Evolutionary conservation across 30 jellyfish, hydroid and myxozoan genomes (phyloP).

Genomic region (Hydractinia symbiolongicarpus): DNA sequence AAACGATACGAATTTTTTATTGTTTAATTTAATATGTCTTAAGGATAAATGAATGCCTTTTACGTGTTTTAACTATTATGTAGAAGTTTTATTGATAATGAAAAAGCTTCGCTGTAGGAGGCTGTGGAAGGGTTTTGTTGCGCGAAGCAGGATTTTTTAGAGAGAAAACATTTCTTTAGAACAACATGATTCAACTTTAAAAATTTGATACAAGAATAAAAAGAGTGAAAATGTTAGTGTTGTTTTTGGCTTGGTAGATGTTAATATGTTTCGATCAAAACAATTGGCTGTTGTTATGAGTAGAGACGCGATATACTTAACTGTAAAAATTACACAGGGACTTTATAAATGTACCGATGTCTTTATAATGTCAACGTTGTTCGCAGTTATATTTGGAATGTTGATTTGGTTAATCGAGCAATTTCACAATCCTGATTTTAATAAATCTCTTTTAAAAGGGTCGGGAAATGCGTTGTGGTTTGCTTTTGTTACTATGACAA

Average conservation of each 20-base stretch:
- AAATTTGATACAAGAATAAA: too few relatives aligned
- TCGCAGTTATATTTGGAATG: not conserved
- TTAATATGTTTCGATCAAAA: not conserved
- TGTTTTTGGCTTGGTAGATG: not conserved
- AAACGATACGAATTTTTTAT: too few relatives aligned
- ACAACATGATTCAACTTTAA: too few relatives aligned
- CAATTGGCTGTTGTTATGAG: not conserved
- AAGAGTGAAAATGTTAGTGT: too few relatives aligned
- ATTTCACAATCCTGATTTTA: not conserved
- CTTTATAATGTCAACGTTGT: not conserved
- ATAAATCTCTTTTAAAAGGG: not conserved
- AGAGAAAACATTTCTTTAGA: too few relatives aligned
- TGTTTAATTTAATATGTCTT: too few relatives aligned
- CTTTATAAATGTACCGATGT: not conserved
- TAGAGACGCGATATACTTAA: not conserved
- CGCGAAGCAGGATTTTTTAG: too few relatives aligned
- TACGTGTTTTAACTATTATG: too few relatives aligned
- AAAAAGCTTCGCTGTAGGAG: too few relatives aligned
- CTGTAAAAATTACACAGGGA: not conserved
- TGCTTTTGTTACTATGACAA: conserved; percentile 3
- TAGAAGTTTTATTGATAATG: too few relatives aligned
- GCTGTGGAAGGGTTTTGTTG: too few relatives aligned
- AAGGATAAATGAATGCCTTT: too few relatives aligned
- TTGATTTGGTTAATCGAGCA: conserved; percentile 6
- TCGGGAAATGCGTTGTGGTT: not conserved